Evolutionary conservation across 1,140 invertebrate species (phyloP).

Genomic region (Cotesia chilonis): DNA sequence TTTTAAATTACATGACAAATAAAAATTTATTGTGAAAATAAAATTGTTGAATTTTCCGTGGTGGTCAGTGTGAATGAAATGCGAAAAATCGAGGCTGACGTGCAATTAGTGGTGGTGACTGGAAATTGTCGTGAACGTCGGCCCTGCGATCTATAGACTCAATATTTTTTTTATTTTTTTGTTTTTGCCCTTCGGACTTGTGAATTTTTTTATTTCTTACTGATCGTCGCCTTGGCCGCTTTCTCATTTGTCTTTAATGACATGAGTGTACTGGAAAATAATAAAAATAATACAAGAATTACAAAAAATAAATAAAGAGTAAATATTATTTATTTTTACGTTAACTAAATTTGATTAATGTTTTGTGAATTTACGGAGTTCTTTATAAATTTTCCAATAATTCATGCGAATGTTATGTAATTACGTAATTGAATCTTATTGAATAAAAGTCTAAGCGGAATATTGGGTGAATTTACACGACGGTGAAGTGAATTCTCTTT

Average conservation of each 20-base stretch:
- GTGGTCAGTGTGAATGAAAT: conserved; percentile 34
- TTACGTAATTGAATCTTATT: too few species aligned
- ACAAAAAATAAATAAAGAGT: neutral
- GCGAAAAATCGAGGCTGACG: conserved; percentile 41
- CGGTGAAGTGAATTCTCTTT: conserved; percentile 33
- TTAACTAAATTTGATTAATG: too few species aligned
- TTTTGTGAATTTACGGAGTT: too few species aligned
- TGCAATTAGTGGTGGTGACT: conserved; percentile 39
- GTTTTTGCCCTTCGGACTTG: neutral
- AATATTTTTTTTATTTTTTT: conserved; percentile 17
- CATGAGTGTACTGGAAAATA: conserved; percentile 10
- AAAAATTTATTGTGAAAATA: conserved; percentile 5
- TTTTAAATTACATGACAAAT: neutral
- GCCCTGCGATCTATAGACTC: conserved; percentile 34
- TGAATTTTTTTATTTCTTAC: conserved; percentile 16
- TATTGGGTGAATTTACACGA: conserved; percentile 36
- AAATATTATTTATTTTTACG: neutral
- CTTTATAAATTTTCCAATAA: too few species aligned
- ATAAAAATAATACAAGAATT: too few species aligned
- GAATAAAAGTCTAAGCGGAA: neutral
- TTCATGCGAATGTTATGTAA: too few species aligned
- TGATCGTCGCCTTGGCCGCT: conserved; percentile 16
- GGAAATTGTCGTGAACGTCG: conserved; percentile 39
- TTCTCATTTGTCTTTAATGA: conserved; percentile 20
- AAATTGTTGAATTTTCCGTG: conserved; percentile 17